Evolutionary conservation across 2,113 vertebrate species (phyloP).

Genomic region (Eupsittula cactorum): DNA sequence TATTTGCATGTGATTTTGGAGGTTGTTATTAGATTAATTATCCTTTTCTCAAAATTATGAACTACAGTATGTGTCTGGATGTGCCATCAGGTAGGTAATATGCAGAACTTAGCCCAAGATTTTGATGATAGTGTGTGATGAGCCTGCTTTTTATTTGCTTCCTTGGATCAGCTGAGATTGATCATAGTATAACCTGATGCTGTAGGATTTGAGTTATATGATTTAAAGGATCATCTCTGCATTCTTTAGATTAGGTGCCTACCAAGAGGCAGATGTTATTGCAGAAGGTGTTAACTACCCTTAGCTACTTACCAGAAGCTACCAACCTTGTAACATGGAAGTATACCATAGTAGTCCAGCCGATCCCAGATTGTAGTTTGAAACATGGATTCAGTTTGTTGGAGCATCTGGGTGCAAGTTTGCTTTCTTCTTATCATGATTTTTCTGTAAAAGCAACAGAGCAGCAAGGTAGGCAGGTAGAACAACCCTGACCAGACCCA

Average conservation of each 20-base stretch:
- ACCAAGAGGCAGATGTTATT: not conserved
- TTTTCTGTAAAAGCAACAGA: not conserved
- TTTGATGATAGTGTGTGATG: not conserved
- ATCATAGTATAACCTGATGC: accelerated
- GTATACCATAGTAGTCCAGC: not conserved
- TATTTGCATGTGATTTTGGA: not conserved
- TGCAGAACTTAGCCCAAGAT: not conserved
- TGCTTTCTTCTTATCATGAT: not conserved
- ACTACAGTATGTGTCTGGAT: not conserved
- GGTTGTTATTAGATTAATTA: not conserved
- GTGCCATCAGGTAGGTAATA: not conserved
- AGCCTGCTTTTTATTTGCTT: not conserved
- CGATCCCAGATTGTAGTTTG: accelerated
- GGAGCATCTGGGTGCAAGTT: not conserved
- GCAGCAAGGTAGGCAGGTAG: not conserved
- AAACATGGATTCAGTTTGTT: not conserved
- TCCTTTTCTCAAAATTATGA: not conserved
- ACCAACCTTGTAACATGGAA: not conserved
- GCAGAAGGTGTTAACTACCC: not conserved
- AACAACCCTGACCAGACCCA: not conserved
- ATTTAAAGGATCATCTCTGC: not conserved
- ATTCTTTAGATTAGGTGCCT: not conserved
- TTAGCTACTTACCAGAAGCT: not conserved
- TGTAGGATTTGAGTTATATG: not conserved
- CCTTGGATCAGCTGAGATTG: not conserved